phyloP scores from a whole-genome alignment of 1,140 invertebrate species.

The Batillaria attramentaria region DNA sequence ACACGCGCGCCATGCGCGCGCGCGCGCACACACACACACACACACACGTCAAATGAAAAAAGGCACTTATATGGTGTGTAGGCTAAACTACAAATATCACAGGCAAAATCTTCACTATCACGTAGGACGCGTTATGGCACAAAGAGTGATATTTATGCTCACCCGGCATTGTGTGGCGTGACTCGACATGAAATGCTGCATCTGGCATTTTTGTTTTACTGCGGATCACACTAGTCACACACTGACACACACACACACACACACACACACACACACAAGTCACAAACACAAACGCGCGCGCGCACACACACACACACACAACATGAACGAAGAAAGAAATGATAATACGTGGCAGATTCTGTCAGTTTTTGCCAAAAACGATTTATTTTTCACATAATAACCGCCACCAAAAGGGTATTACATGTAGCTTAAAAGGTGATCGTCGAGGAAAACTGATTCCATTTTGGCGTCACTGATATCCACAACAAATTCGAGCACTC shows the following conservation, averaged over 20 bases:
- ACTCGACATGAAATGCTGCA: neutral
- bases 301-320: neutral
- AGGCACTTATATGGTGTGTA: neutral
- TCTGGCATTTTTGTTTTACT: neutral
- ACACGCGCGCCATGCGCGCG: no score
- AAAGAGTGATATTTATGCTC: neutral
- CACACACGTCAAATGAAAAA: neutral
- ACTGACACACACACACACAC: slow-evolving; percentile 13
- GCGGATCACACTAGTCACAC: neutral
- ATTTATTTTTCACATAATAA: no score
- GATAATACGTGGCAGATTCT: no score
- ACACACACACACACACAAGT: slow-evolving; percentile 25
- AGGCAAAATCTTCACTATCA: neutral
- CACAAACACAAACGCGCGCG: slow-evolving; percentile 9
- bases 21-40: no score
- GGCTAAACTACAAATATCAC: neutral
- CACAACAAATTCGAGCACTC: no score
- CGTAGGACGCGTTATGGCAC: neutral
- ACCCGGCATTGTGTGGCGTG: neutral
- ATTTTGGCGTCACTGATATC: no score
- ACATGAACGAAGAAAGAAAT: no score
- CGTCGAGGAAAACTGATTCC: no score
- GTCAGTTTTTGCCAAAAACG: no score
- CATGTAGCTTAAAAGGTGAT: no score
- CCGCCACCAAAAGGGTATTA: no score